Evolutionary conservation across 2,113 vertebrate species (phyloP), one percentile per base, ranked within the genome.

Genomic region (Diadophis punctatus): DNA sequence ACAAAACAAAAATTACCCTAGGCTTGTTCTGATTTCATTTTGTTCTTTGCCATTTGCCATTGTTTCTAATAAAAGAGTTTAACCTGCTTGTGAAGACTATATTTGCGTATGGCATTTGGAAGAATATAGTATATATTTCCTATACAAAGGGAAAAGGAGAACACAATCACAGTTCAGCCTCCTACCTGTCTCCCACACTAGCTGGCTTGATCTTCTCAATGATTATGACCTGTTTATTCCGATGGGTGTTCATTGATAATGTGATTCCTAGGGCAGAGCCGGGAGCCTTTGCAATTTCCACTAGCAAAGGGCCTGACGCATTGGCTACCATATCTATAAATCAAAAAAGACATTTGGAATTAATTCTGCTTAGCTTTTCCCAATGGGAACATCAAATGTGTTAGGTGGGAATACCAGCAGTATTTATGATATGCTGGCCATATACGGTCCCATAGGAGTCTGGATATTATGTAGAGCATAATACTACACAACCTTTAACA

Each of bases 161-260:
- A 88, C 25, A 56, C 1, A 86, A 90, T 88, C 68, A 43, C 39
- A 86, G 48, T 16, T 95, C 16, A 90, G 85, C 55, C 88, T 88
- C 94, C 93, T 97, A 99, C 99, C 99, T 99, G 97, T 99, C 99
- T 89, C 98, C 99, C 90, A 99, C 98, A 0, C 99, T 99, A 94
- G 99, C 99, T 0, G 99, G 96, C 95, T 99, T 99, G 96, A 99
- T 98, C 96, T 98, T 99, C 95, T 99, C 99, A 0, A 99, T 98
- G 93, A 99, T 97, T 88, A 99, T 98, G 93, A 99, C 98, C 34
- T 99, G 98, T 95, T 99, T 99, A 97, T 97, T 98, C 92, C 98
- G 98, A 97, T 99, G 98, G 12, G 94, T 96, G 52, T 98, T 96
- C 3, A 98, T 97, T 25, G 97, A 97, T 90, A 99, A 98, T 0